Conservation (phyloP, 2,797 vertebrate species). For the Leptoclinus maculatus region DNA sequence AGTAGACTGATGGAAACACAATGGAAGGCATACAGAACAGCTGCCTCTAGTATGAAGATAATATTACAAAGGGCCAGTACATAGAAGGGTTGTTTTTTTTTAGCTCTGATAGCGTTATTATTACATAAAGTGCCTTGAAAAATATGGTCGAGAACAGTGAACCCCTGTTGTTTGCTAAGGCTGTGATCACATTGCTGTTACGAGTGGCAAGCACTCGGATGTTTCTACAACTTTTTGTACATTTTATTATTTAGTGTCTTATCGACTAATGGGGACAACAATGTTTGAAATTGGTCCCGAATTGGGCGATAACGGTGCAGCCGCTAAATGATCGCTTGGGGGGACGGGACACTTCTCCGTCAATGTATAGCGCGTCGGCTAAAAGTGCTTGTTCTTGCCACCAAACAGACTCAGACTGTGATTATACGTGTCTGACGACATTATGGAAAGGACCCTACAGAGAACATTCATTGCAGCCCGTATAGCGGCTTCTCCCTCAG, state of each 20-base stretch:
- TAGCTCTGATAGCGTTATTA: background rate
- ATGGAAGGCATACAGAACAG: background rate
- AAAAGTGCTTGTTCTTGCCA: too few relatives aligned
- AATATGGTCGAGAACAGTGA: too few relatives aligned
- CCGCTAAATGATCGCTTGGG: background rate
- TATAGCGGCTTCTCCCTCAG: background rate
- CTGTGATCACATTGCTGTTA: background rate
- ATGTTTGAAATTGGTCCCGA: too few relatives aligned
- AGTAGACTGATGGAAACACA: background rate
- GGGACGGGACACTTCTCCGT: accelerated
- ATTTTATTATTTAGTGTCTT: too few relatives aligned
- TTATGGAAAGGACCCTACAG: too few relatives aligned
- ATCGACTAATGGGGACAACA: too few relatives aligned
- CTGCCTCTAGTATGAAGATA: background rate
- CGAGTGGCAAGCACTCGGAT: too few relatives aligned
- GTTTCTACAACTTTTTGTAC: background rate
- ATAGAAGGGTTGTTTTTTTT: background rate
- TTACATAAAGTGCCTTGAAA: too few relatives aligned
- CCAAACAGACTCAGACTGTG: too few relatives aligned
- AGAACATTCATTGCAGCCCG: background rate
- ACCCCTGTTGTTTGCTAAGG: background rate
- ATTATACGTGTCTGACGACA: too few relatives aligned
- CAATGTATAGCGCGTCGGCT: too few relatives aligned
- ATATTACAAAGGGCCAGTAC: background rate
- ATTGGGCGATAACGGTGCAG: too few relatives aligned